Base-by-base conservation (phyloP, 2,888 invertebrate genomes). In the Eupithecia tripunctaria region DNA sequence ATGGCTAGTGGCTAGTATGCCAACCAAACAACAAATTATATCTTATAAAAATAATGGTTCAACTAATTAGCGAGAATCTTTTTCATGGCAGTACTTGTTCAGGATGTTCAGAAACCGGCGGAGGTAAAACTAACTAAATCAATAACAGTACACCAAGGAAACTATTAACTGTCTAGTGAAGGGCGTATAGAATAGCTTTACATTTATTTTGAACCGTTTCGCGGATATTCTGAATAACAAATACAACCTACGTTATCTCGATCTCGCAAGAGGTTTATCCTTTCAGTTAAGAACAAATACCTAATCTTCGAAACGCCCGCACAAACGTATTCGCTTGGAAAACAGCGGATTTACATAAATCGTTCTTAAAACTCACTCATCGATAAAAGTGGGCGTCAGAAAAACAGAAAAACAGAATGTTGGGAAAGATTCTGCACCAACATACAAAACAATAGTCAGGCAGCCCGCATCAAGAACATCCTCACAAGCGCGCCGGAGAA, bases 291-390 rank as follows among this genome's bases (percentile, higher is more conserved):
- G 29, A 29, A 29, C 36, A 63, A n/a, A n/a, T 63, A n/a, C 18
- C n/a, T 47, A n/a, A 29, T 15, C 25, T 29, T 8, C 27, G 18
- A 15, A 15, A 10, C 18, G 29, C n/a, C 38, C 62, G 8, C 29
- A 15, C 8, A 32, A 29, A 62, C 62, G n/a, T 32, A 62, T 32
- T 62, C 62, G 18, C 18, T 62, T 29, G 32, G 32, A 62, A 60
- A 62, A 62, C 18, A 29, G 18, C 62, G 32, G 18, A 62, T 62
- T 62, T 62, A 32, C 62, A 32, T 62, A 32, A 62, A 62, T 29
- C 1, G 32, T 32, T 60, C 1, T 32, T 8, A 32, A 29, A n/a
- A n/a, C n/a, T n/a, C 6, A 15, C 15, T 27, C 27, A 32, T 62
- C 29, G 62, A 29, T 51, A 51, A 51, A n/a, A 8, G 18, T 29